Percentiles rank a stretch among this genome's conserved stretches.
Evolutionary conservation across 2,113 vertebrate species (phyloP).

Genomic region (Hyla sarda): DNA sequence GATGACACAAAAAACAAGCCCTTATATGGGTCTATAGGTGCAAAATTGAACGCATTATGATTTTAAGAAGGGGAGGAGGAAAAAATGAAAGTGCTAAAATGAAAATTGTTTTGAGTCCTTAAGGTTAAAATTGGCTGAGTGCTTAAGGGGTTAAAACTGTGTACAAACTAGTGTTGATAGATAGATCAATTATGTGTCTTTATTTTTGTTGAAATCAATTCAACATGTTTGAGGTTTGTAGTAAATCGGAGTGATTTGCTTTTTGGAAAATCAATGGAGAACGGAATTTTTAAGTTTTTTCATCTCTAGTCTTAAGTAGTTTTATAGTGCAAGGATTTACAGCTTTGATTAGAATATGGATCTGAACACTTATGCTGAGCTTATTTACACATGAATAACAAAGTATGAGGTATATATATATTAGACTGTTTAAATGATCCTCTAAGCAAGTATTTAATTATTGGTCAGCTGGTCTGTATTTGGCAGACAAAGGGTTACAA

Average conservation of each 20-base stretch:
- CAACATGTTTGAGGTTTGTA: background rate
- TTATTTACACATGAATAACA: slow-evolving; percentile 4
- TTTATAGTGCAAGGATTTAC: background rate
- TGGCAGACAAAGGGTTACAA: background rate
- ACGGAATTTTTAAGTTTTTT: background rate
- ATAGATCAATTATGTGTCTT: background rate
- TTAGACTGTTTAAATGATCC: background rate
- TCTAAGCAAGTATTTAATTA: background rate
- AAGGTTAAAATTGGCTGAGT: too few species aligned
- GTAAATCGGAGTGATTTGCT: background rate
- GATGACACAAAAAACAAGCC: too few species aligned
- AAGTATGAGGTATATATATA: background rate
- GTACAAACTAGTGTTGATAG: background rate
- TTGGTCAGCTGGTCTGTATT: background rate
- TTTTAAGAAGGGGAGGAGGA: too few species aligned
- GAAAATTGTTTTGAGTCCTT: too few species aligned
- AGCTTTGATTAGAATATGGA: background rate
- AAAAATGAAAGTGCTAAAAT: too few species aligned
- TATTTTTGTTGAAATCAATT: background rate
- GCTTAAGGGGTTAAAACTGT: too few species aligned
- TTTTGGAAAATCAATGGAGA: background rate
- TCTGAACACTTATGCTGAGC: background rate
- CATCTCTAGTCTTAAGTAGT: background rate
- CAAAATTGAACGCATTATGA: too few species aligned
- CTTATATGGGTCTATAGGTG: too few species aligned